phyloP scores from a whole-genome alignment of 2,888 invertebrate genomes.

The Eupithecia insigniata region DNA sequence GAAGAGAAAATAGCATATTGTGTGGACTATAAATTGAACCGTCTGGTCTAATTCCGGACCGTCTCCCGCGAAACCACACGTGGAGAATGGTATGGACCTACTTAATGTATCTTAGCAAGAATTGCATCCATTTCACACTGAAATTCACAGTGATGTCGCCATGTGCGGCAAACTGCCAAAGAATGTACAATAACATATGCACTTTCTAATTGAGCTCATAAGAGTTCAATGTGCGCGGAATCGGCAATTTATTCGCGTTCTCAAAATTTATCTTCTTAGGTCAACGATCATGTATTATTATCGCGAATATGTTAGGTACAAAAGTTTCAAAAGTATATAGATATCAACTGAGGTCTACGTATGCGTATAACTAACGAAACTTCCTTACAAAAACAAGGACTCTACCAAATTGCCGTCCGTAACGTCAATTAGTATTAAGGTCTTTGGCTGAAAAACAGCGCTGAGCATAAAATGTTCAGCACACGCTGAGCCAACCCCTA shows the following conservation, averaged over 20 bases:
- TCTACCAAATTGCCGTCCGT: too few relatives aligned
- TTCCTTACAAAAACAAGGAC: background rate
- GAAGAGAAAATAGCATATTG: background rate
- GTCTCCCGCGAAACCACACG: conserved; percentile 24
- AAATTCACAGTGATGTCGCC: conserved; percentile 51
- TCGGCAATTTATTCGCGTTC: conserved; percentile 43
- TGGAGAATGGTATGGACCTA: conserved; percentile 32
- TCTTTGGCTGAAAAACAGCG: too few relatives aligned
- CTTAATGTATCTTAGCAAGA: conserved; percentile 44
- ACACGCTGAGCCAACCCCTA: too few relatives aligned
- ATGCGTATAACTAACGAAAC: too few relatives aligned
- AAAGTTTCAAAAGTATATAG: background rate
- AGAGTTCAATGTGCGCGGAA: conserved; percentile 52
- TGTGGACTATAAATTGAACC: background rate
- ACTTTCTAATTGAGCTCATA: conserved; percentile 44
- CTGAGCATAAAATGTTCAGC: too few relatives aligned
- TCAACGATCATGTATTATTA: conserved; percentile 40
- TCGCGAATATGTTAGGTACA: conserved; percentile 20
- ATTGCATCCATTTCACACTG: conserved; percentile 51
- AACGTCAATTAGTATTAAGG: too few relatives aligned
- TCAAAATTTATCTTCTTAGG: conserved; percentile 36
- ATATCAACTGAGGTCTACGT: background rate
- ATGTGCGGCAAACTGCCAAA: conserved; percentile 58
- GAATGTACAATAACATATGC: conserved; percentile 46
- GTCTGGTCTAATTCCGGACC: conserved; percentile 25